Base-by-base conservation (phyloP, 2,113 vertebrate genomes). In the Crotalus horridus region DNA sequence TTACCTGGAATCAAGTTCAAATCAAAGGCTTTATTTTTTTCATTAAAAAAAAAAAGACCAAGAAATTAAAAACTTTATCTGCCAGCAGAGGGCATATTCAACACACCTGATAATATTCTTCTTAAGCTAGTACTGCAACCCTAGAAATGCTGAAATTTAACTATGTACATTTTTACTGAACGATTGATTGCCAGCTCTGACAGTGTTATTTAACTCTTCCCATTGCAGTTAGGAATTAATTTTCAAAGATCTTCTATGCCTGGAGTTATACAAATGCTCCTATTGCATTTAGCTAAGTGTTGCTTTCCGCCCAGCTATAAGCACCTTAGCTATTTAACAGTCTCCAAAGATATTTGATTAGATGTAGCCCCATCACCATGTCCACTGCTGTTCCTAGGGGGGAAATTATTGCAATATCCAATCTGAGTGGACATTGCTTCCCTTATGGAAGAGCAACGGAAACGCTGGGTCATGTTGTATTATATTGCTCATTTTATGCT, bases 21-120 rank as follows among this genome's bases (percentile, higher is more conserved):
- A 81, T 21, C 74, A 81, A 21, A 81, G 74, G 33, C 33, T 81
- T 81, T 81, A n/a, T 15, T 81, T 81, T 81, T 81, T 81, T 20
- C 17, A 21, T 43, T 33, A 21, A 81, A 81, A 33, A 59, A 81
- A 33, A 59, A 81, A 81, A 21, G 17, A 81, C 46, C 24, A 33
- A 95, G 11, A 81, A 53, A 91, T 93, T 93, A 91, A 95, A 96
- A 96, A 95, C 94, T 96, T 39, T 92, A 87, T 93, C 97, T 96
- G 95, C 98, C 98, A 98, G 97, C 96, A 98, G 97, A 98, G 97
- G 98, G 97, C 98, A 97, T 96, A 96, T 97, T 95, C 90, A 94
- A 93, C 97, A 97, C 97, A 92, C 90, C 5, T 93, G 53, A 95
- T 94, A 55, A 91, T 23, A 69, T 87, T 55, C 29, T 91, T 51